Percentiles rank a stretch among this genome's conserved stretches.
Evolutionary conservation across 1,140 invertebrate species (phyloP).

Genomic region (Zaprionus davidi): DNA sequence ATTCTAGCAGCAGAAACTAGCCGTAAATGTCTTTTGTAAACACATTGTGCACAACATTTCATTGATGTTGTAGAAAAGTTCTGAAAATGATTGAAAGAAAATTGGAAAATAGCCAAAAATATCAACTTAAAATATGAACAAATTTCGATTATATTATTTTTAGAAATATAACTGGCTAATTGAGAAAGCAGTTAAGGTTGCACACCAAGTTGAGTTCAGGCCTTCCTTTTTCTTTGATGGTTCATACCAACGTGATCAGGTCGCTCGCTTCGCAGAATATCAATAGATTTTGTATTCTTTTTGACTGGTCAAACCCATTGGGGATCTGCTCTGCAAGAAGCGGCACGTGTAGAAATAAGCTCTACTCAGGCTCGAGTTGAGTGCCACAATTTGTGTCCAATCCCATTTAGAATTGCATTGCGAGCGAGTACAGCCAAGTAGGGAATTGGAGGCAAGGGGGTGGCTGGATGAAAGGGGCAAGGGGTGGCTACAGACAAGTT

Average conservation of each 20-base stretch:
- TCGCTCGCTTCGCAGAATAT: too few species aligned
- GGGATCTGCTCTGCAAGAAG: slow-evolving; percentile 11
- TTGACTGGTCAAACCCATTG: not conserved
- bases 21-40: not conserved
- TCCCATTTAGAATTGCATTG: slow-evolving; percentile 48
- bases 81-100: not conserved
- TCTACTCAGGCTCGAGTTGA: slow-evolving; percentile 14
- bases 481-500: slow-evolving; percentile 38
- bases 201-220: too few species aligned
- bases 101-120: not conserved
- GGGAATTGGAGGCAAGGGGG: not conserved
- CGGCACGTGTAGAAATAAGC: slow-evolving; percentile 36
- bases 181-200: too few species aligned
- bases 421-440: slow-evolving; percentile 4
- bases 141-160: not conserved
- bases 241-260: too few species aligned
- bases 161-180: too few species aligned
- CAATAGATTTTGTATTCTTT: too few species aligned
- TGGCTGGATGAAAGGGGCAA: not conserved
- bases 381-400: slow-evolving; percentile 53
- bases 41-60: not conserved
- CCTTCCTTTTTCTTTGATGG: too few species aligned
- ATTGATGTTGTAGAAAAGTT: not conserved
- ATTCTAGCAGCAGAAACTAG: not conserved
- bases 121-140: not conserved